A percentile compares a stretch with the other conserved stretches of the same genome.
Conservation (phyloP, 1,140 invertebrate species). For the Trissolcus basalis region DNA sequence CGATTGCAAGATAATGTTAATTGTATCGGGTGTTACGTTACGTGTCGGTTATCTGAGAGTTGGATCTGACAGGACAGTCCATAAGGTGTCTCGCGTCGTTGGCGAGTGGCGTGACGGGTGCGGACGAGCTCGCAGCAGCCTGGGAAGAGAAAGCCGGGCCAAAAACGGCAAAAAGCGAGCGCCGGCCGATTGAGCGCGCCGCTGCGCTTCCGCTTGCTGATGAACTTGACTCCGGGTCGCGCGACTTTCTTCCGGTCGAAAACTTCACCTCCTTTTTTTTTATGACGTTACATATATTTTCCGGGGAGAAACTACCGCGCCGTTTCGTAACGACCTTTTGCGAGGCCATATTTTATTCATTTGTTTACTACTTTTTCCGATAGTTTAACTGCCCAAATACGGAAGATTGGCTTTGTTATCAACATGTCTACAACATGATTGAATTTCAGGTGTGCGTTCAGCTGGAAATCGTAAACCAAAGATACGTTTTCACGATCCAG, state of each 20-base stretch:
- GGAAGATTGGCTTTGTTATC: no score
- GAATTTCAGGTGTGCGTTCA: no score
- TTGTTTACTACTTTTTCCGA: slow-evolving; percentile 10
- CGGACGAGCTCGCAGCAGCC: slow-evolving; percentile 8
- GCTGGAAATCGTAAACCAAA: no score
- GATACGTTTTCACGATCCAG: no score
- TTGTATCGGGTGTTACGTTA: slow-evolving; percentile 9
- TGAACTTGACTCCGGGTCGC: slow-evolving; percentile 55
- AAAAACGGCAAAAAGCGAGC: slow-evolving; percentile 13
- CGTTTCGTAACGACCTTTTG: slow-evolving; percentile 19
- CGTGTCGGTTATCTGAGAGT: slow-evolving; percentile 20
- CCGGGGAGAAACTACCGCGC: slow-evolving; percentile 39
- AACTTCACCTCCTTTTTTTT: slow-evolving; percentile 38
- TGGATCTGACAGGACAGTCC: slow-evolving; percentile 13
- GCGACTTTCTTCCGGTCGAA: slow-evolving; percentile 43
- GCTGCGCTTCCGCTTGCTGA: slow-evolving; percentile 44
- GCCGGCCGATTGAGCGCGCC: slow-evolving; percentile 21
- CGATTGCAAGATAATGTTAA: slow-evolving; percentile 26
- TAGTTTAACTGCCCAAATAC: slow-evolving; percentile 19
- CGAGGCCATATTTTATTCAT: slow-evolving; percentile 33
- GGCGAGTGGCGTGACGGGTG: slow-evolving; percentile 27
- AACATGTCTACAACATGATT: no score
- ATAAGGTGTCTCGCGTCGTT: slow-evolving; percentile 24
- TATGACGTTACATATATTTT: slow-evolving; percentile 49
- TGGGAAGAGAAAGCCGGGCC: slow-evolving; percentile 34